phyloP scores from a whole-genome alignment of 2,113 vertebrate species.

The Saccopteryx leptura region DNA sequence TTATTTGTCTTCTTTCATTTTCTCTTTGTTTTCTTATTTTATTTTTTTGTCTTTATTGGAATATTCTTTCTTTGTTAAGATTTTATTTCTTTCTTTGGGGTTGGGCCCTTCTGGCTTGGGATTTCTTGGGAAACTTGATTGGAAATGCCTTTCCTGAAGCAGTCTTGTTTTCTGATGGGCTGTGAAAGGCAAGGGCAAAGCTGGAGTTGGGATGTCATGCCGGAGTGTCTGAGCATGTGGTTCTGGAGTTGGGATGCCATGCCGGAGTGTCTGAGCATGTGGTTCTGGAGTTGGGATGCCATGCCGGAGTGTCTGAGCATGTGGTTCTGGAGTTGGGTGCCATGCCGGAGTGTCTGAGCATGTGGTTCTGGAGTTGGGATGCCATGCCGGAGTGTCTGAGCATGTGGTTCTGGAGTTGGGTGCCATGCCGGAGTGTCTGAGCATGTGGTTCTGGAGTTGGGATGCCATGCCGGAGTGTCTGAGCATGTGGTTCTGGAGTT shows the following conservation, averaged over 20 bases:
- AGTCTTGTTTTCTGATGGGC: not conserved
- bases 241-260: not conserved
- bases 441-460: not conserved
- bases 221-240: not conserved
- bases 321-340: not conserved
- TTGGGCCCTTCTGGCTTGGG: not conserved
- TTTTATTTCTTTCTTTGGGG: not conserved
- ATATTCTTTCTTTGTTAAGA: not conserved
- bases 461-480: not conserved
- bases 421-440: not conserved
- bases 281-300: not conserved
- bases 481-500: not conserved
- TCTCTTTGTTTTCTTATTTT: not conserved
- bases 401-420: not conserved
- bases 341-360: not conserved
- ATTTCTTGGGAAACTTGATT: constrained; percentile 1
- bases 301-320: not conserved
- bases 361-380: not conserved
- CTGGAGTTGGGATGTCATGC: not conserved
- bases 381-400: not conserved
- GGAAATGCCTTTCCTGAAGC: not conserved
- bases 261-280: not conserved
- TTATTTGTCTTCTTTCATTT: constrained; percentile 29
- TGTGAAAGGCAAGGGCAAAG: not conserved
- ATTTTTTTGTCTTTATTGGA: constrained; percentile 43